phyloP scores from a whole-genome alignment of 1,140 invertebrate genomes.

The Melipona quadrifasciata region DNA sequence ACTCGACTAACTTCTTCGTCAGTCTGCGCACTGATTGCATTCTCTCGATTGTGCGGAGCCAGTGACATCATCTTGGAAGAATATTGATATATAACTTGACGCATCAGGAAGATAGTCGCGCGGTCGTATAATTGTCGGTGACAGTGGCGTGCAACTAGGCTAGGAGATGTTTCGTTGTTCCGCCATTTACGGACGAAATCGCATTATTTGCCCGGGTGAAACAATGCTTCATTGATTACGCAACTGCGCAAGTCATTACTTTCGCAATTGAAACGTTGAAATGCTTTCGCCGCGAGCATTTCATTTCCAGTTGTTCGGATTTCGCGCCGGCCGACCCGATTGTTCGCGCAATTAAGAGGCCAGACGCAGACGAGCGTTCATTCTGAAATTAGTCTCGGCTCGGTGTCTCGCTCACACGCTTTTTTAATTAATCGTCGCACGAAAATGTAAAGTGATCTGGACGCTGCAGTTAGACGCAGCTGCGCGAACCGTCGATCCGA shows the following conservation, averaged over 20 bases:
- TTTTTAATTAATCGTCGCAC: neutral
- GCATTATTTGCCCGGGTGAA: constrained; percentile 15
- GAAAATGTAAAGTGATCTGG: neutral
- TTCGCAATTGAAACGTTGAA: constrained; percentile 34
- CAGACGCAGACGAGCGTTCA: neutral
- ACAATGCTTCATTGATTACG: constrained; percentile 41
- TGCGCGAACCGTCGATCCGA: neutral
- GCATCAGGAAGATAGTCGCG: neutral
- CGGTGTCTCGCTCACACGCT: no score
- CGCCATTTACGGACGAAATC: constrained; percentile 36
- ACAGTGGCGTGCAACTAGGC: constrained; percentile 37
- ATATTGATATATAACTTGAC: constrained; percentile 21
- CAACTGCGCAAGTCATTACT: constrained; percentile 26
- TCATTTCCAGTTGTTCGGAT: constrained; percentile 30
- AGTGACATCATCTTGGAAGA: constrained; percentile 8
- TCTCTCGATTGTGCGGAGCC: neutral
- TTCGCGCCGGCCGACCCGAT: neutral
- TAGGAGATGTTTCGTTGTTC: constrained; percentile 38
- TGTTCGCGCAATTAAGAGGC: neutral
- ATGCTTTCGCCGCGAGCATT: constrained; percentile 1
- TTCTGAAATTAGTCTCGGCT: no score
- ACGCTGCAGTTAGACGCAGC: neutral
- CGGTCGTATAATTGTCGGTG: constrained; percentile 26
- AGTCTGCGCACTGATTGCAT: constrained; percentile 5
- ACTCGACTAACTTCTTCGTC: constrained; percentile 21